Conservation (phyloP, 2,888 invertebrate species). For the Acleris cristana region DNA sequence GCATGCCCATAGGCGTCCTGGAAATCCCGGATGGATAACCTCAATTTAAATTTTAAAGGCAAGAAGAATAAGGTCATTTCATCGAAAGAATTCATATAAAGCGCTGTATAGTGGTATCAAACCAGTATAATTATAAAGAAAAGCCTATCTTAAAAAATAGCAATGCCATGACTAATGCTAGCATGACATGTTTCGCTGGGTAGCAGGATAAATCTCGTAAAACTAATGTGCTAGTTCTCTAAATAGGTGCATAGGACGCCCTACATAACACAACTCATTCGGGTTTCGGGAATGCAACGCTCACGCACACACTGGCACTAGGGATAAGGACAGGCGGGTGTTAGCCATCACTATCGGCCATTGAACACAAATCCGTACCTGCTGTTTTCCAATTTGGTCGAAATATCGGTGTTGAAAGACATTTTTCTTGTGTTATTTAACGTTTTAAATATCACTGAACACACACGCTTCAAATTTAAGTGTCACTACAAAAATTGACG, state of each 20-base stretch:
- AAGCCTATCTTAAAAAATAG: slow-evolving; percentile 8
- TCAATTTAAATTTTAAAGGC: slow-evolving; percentile 43
- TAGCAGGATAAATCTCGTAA: slow-evolving; percentile 18
- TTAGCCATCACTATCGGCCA: slow-evolving; percentile 49
- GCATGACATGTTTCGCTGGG: slow-evolving; percentile 21
- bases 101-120: neutral
- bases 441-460: slow-evolving; percentile 79
- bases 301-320: slow-evolving; percentile 39
- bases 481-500: slow-evolving; percentile 69
- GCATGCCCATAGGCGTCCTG: slow-evolving; percentile 60
- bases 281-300: slow-evolving; percentile 50
- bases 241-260: slow-evolving; percentile 36
- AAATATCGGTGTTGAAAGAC: slow-evolving; percentile 81
- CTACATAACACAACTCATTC: slow-evolving; percentile 31
- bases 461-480: slow-evolving; percentile 69
- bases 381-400: slow-evolving; percentile 81
- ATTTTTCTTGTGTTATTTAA: slow-evolving; percentile 79
- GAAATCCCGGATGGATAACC: slow-evolving; percentile 61
- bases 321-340: slow-evolving; percentile 49
- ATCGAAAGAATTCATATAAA: slow-evolving; percentile 7
- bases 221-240: slow-evolving; percentile 25
- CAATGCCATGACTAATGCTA: slow-evolving; percentile 34
- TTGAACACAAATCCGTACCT: slow-evolving; percentile 69
- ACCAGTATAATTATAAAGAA: neutral
- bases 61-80: slow-evolving; percentile 19